Conservation (phyloP, 2,888 invertebrate species). For the Eurytoma adleriae region DNA sequence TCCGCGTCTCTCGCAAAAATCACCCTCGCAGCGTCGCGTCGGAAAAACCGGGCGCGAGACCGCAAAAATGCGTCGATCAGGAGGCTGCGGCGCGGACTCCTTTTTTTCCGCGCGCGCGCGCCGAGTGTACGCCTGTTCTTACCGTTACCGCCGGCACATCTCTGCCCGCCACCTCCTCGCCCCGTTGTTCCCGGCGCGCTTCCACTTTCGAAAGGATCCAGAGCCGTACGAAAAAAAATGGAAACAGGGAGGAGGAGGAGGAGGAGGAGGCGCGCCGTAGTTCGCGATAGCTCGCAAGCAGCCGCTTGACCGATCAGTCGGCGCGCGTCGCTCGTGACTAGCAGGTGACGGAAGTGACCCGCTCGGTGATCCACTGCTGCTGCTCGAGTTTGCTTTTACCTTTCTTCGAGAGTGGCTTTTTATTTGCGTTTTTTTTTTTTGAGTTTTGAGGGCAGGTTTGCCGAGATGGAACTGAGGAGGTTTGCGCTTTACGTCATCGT, state of each 20-base stretch:
- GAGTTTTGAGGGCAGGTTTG: not conserved
- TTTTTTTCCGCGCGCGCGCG: too few relatives aligned
- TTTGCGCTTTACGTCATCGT: not conserved
- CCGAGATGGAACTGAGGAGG: conserved; percentile 25
- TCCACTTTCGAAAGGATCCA: conserved; percentile 1
- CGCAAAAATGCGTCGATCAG: too few relatives aligned
- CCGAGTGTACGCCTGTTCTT: not conserved
- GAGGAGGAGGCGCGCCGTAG: not conserved
- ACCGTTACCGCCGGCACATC: not conserved
- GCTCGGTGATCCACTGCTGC: not conserved
- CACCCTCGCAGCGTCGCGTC: too few relatives aligned
- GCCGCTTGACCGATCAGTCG: conserved; percentile 43
- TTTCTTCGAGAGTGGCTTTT: not conserved
- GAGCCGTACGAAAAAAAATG: conserved; percentile 8
- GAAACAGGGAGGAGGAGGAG: not conserved
- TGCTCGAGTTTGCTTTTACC: not conserved
- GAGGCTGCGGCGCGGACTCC: too few relatives aligned
- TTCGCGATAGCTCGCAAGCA: not conserved
- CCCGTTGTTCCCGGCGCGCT: conserved; percentile 5
- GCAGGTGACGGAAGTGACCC: conserved; percentile 33
- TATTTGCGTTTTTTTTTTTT: not conserved
- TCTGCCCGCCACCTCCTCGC: not conserved
- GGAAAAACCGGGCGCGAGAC: too few relatives aligned
- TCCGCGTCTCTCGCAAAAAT: too few relatives aligned
- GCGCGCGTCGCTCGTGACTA: conserved; percentile 40